A percentile compares a stretch with the other conserved stretches of the same genome.
Evolutionary conservation across 1,140 invertebrate genomes (phyloP).

Genomic region (Caerostris extrusa): DNA sequence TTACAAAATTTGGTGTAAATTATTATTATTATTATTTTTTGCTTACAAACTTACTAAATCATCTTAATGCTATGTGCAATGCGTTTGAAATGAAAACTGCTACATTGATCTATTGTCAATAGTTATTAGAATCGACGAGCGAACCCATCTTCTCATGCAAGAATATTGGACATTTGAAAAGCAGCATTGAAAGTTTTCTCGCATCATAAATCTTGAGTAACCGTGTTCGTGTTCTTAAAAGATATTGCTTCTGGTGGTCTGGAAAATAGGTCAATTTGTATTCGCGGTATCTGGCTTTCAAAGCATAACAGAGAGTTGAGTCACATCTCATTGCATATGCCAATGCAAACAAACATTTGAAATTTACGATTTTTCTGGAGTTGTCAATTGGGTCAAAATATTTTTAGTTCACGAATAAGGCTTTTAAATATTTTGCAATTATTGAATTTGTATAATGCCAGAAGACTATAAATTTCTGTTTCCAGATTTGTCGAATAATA

Average conservation of each 20-base stretch:
- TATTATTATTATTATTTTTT: too few relatives aligned
- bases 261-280: not conserved
- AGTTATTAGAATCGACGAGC: too few relatives aligned
- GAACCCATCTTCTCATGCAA: not conserved
- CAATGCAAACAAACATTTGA: not conserved
- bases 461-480: too few relatives aligned
- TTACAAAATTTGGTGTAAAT: too few relatives aligned
- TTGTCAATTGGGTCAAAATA: not conserved
- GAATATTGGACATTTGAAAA: not conserved
- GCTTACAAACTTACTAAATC: too few relatives aligned
- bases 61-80: too few relatives aligned
- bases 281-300: not conserved
- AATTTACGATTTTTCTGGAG: not conserved
- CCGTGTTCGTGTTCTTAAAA: not conserved
- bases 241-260: not conserved
- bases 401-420: not conserved
- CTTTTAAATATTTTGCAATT: too few relatives aligned
- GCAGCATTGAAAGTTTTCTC: not conserved
- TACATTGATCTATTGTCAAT: too few relatives aligned
- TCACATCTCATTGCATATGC: not conserved
- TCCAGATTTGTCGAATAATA: too few relatives aligned
- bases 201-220: not conserved
- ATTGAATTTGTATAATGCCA: too few relatives aligned
- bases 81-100: too few relatives aligned
- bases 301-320: not conserved